These are phyloP conservation scores for Pelecanoides urinatrix DNA, from an alignment of 2,113 vertebrate genomes.

Conservation along the genomic window DNA sequence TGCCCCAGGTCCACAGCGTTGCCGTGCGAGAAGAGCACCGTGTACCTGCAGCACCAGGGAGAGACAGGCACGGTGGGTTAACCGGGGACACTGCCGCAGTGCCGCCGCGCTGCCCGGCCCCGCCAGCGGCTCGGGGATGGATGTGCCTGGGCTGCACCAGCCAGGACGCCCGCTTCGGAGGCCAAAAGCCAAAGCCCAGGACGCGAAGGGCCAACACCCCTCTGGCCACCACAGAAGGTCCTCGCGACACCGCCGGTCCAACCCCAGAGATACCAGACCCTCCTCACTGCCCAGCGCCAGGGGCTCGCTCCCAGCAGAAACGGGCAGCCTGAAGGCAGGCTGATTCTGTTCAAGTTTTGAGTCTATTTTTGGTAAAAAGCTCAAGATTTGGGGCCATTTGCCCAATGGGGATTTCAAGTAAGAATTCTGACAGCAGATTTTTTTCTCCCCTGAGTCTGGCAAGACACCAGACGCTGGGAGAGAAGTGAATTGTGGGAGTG, in stretches of 20 bases:
- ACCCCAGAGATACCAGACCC: not conserved
- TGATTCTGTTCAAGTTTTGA: not conserved
- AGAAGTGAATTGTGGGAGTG: conserved; percentile 58
- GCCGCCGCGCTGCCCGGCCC: not conserved
- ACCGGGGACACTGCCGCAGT: rapidly evolving
- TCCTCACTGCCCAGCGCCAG: rapidly evolving
- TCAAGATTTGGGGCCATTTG: conserved; percentile 28
- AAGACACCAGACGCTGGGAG: conserved; percentile 24
- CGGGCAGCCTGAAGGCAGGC: not conserved
- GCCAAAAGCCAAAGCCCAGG: not conserved
- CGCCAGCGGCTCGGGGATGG: rapidly evolving
- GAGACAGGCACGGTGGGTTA: rapidly evolving
- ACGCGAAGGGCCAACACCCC: rapidly evolving
- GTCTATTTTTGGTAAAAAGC: conserved; percentile 48
- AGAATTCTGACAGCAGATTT: conserved; percentile 30
- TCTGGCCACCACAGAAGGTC: not conserved
- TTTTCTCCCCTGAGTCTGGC: conserved; percentile 47
- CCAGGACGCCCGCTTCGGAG: rapidly evolving
- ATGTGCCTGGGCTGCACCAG: rapidly evolving
- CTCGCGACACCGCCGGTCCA: rapidly evolving
- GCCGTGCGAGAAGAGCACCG: conserved; percentile 94
- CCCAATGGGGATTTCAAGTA: conserved; percentile 42
- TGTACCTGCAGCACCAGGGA: conserved; percentile 77
- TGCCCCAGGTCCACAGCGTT: conserved; percentile 97
- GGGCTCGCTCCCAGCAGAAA: not conserved